These are phyloP conservation scores for Megalops cyprinoides DNA, from an alignment of 2,797 vertebrate genomes.

Conservation along the genomic window DNA sequence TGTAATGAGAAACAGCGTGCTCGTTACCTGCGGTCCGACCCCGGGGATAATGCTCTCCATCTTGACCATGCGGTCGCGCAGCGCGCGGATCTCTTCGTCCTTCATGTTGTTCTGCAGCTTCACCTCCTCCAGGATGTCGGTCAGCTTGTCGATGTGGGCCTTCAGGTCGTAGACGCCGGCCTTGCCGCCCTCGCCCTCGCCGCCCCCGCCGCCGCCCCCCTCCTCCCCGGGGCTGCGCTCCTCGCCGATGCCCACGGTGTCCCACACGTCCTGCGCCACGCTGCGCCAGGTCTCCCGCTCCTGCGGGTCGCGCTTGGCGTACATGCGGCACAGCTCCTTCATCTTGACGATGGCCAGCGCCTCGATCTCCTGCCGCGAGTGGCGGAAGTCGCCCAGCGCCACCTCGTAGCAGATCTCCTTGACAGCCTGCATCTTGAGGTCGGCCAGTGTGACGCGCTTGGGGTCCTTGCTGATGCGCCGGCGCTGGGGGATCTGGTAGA, in stretches of 20 bases:
- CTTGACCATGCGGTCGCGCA: constrained; percentile 85
- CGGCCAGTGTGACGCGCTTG: constrained; percentile 79
- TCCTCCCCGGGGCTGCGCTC: constrained; percentile 59
- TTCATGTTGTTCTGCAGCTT: constrained; percentile 91
- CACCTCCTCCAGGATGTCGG: constrained; percentile 86
- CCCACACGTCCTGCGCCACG: constrained; percentile 87
- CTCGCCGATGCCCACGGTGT: constrained; percentile 84
- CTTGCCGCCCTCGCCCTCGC: constrained; percentile 44
- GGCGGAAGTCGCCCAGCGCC: constrained; percentile 85
- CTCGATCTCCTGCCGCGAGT: constrained; percentile 84
- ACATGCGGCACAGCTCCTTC: constrained; percentile 87
- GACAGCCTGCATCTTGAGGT: constrained; percentile 87
- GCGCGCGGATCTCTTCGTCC: constrained; percentile 85
- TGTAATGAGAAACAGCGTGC: neutral
- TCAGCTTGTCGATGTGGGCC: constrained; percentile 87
- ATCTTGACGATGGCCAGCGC: constrained; percentile 89
- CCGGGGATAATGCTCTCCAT: constrained; percentile 88
- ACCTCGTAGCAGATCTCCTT: constrained; percentile 93
- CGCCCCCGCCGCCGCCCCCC: constrained; percentile 44
- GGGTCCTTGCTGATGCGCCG: constrained; percentile 83
- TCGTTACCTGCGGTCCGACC: constrained; percentile 56
- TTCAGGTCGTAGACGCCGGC: constrained; percentile 80
- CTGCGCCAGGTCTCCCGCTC: constrained; percentile 81
- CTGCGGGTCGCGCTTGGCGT: constrained; percentile 73
- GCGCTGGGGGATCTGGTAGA: constrained; percentile 90